Evolutionary conservation across 1,140 invertebrate species (phyloP), one percentile per base, ranked within the genome.

Genomic region (Zaprionus davidi): DNA sequence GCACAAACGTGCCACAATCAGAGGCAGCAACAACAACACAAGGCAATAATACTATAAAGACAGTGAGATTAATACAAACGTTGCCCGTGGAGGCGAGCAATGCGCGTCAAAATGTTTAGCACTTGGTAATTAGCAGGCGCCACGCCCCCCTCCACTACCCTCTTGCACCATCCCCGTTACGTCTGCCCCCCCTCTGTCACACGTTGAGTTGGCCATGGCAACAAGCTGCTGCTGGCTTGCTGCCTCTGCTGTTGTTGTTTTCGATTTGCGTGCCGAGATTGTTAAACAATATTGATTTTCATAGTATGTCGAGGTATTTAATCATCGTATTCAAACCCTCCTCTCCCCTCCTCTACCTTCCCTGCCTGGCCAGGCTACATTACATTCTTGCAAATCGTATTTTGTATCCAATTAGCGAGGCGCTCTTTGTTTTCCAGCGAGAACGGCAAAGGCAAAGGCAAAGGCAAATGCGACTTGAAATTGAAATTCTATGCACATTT

Each of bases 271-370:
- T 86, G 82, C 67, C 53, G 68, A 71, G 79, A 86, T 79, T 86
- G 59, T 79, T 83, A 69, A 83, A 63, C 74, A 78, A 84, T 83
- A 87, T 87, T 81, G 78, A 87, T 83, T 87, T 84, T 69, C 53
- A 58, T 79, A 70, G 46, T 60, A 71, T 56, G 74, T 58, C 38
- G 44, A 67, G 62, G 77, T 71, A 71, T 87, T 87, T 83, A 87
- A 82, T 88, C 68, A 87, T 66, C 56, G 49, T 20, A 69, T 49
- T 9, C 31, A 34, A 34, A 49, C 31, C 58, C 22, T 49, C 31
- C 13, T 26, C 26, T 20, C 49, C 5, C 26, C n/a, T 41, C 4
- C 7, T 1, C n/a, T 9, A 1, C 11, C 12, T 41, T 12, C 22
- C 6, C 9, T 15, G 2, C 51, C 41, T 17, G 15, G 20, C 13